Conservation (phyloP, 1,140 invertebrate species). For the Orussus abietinus region DNA sequence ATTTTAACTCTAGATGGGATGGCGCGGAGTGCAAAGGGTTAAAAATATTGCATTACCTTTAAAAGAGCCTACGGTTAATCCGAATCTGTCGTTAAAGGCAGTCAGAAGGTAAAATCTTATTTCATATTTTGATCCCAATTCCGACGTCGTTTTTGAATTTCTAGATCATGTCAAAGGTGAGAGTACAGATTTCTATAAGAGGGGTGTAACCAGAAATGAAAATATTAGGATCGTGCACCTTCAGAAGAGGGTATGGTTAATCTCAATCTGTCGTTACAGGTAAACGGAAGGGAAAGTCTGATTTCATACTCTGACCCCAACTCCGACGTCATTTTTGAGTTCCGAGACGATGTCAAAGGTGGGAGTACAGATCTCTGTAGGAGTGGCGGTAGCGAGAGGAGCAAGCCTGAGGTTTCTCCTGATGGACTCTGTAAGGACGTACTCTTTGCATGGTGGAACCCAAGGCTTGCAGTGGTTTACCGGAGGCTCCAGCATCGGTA, state of each 20-base stretch:
- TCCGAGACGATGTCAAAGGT: constrained; percentile 41
- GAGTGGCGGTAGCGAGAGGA: constrained; percentile 36
- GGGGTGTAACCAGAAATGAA: no score
- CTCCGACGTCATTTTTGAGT: constrained; percentile 33
- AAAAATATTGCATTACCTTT: no score
- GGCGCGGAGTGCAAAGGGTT: no score
- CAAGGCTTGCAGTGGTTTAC: constrained; percentile 27
- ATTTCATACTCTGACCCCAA: constrained; percentile 39
- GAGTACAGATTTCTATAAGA: constrained; percentile 41
- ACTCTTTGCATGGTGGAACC: constrained; percentile 20
- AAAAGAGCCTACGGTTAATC: no score
- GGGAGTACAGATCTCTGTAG: constrained; percentile 41
- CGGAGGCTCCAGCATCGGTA: constrained; percentile 27
- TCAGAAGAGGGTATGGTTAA: no score
- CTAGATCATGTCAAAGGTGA: constrained; percentile 38
- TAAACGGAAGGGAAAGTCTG: no score
- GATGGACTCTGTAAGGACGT: constrained; percentile 20
- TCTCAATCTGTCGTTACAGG: no score
- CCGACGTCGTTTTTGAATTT: constrained; percentile 38
- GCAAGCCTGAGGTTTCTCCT: constrained; percentile 27
- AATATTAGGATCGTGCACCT: no score
- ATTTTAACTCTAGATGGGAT: no score
- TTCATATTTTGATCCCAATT: constrained; percentile 38
- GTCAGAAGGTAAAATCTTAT: not conserved
- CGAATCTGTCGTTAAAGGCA: no score